phyloP scores from a whole-genome alignment of 2,797 vertebrate genomes.

The Vipera latastei region DNA sequence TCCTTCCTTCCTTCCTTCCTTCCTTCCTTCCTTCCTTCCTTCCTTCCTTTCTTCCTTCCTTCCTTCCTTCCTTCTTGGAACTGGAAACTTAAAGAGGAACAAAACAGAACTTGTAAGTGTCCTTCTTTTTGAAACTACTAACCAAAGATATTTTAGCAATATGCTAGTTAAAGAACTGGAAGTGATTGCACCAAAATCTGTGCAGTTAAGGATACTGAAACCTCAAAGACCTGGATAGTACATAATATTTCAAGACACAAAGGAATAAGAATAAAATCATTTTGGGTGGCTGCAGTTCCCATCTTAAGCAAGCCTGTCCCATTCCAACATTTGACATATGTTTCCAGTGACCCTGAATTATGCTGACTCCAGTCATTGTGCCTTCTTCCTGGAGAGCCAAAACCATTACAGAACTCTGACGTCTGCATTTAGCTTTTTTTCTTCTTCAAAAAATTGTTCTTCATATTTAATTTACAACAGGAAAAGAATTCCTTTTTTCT shows the following conservation, averaged over 20 bases:
- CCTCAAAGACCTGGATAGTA: conserved; percentile 40
- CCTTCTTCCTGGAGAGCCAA: conserved; percentile 63
- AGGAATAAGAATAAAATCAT: conserved; percentile 56
- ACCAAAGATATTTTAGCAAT: not conserved
- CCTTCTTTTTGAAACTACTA: not conserved
- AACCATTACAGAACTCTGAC: conserved; percentile 64
- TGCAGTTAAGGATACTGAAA: conserved; percentile 48
- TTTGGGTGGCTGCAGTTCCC: conserved; percentile 54
- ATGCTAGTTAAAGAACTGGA: not conserved
- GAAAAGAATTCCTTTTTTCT: conserved; percentile 52
- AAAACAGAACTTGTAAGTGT: not conserved
- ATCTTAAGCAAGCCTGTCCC: conserved; percentile 56
- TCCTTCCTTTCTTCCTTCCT: not conserved
- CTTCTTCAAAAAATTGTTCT: conserved; percentile 51
- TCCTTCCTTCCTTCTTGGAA: not conserved
- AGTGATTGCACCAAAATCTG: conserved; percentile 35
- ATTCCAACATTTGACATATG: conserved; percentile 62
- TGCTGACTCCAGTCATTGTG: conserved; percentile 55
- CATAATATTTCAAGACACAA: conserved; percentile 34
- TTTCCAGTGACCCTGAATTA: conserved; percentile 60
- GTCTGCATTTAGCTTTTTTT: conserved; percentile 62
- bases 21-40: not conserved
- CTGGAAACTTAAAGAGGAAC: not conserved
- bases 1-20: not conserved
- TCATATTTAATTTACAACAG: conserved; percentile 54